Evolutionary conservation across 2,888 invertebrate genomes (phyloP).

Genomic region (Stenchaetothrips biformis): DNA sequence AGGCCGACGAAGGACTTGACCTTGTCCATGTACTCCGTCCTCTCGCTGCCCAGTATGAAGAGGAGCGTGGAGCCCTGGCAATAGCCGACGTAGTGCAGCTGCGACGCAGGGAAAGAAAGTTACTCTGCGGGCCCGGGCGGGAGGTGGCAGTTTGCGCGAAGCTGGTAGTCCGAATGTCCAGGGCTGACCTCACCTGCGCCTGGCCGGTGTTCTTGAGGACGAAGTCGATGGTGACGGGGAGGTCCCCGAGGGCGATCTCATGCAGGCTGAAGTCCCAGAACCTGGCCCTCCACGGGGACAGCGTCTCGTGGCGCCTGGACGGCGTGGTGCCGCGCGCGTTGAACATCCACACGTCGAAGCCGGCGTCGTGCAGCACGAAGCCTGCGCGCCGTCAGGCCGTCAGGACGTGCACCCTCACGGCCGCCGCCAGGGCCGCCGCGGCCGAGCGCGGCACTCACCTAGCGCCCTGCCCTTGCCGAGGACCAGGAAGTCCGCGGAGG

Average conservation of each 20-base stretch:
- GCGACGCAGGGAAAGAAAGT: neutral
- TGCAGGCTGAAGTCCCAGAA: slow-evolving; percentile 59
- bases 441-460: neutral
- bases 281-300: neutral
- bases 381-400: neutral
- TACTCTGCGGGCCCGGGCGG: too few relatives aligned
- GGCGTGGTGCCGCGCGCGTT: slow-evolving; percentile 7
- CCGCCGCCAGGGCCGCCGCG: too few relatives aligned
- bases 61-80: slow-evolving; percentile 65
- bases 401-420: neutral
- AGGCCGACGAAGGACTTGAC: slow-evolving; percentile 59
- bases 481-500: neutral
- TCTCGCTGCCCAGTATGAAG: slow-evolving; percentile 59
- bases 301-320: neutral
- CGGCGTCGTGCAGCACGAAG: neutral
- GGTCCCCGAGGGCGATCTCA: slow-evolving; percentile 70
- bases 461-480: slow-evolving; percentile 6
- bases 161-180: too few relatives aligned
- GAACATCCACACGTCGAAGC: slow-evolving; percentile 6
- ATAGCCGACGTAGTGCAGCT: slow-evolving; percentile 73
- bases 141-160: too few relatives aligned
- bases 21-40: slow-evolving; percentile 61
- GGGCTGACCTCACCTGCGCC: slow-evolving; percentile 38
- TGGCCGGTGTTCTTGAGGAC: slow-evolving; percentile 54
- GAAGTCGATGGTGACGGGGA: slow-evolving; percentile 76